These are phyloP conservation scores for Anolis apletophallus DNA, from an alignment of 2,797 vertebrate genomes.

Conservation along the genomic window DNA sequence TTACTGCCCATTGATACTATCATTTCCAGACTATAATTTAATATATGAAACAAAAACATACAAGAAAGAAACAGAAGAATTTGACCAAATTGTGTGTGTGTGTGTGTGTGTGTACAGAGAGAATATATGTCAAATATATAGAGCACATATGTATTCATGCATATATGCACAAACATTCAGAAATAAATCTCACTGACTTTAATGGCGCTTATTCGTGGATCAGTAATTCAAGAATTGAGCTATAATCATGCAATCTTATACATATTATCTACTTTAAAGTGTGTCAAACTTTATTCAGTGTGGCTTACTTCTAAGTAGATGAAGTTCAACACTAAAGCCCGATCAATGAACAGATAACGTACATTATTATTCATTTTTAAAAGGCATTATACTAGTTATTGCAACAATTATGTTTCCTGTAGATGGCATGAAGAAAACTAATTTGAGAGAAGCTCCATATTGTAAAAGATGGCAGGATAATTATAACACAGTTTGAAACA, in stretches of 20 bases:
- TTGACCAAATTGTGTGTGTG: not conserved
- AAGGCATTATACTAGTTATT: not conserved
- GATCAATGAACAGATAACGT: not conserved
- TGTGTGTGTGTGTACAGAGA: too few species aligned
- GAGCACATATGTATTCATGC: too few species aligned
- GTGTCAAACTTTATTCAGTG: not conserved
- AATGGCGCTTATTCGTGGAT: too few species aligned
- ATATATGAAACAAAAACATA: not conserved
- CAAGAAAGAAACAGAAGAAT: constrained; percentile 16
- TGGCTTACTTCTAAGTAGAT: not conserved
- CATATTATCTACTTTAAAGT: not conserved
- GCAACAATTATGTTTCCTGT: not conserved
- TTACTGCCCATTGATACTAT: constrained; percentile 26
- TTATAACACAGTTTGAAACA: not conserved
- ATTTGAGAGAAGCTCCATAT: not conserved
- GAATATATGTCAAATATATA: too few species aligned
- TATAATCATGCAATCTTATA: not conserved
- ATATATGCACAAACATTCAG: too few species aligned
- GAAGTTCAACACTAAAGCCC: not conserved
- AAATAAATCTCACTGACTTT: too few species aligned
- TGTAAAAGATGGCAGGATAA: not conserved
- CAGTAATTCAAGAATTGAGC: not conserved
- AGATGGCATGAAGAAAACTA: not conserved
- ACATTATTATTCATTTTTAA: not conserved
- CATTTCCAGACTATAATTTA: constrained; percentile 22